Conservation (phyloP, 2,113 vertebrate species). For the Montifringilla adamsi region DNA sequence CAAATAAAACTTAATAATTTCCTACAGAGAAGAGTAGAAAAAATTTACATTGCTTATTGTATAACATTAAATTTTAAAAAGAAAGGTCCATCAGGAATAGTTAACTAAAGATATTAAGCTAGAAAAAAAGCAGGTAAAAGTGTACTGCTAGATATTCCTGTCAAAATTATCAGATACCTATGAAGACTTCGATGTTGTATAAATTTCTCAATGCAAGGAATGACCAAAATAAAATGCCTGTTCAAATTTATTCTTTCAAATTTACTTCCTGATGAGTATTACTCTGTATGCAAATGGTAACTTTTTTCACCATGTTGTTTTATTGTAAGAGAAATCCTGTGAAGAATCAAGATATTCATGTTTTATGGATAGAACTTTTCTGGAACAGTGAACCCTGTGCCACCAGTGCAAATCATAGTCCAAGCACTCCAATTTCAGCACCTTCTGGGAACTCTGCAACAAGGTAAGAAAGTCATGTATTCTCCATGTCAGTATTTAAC, state of each 20-base stretch:
- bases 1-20: neutral
- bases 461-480: neutral
- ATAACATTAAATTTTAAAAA: neutral
- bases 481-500: neutral
- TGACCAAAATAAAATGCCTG: neutral
- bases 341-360: neutral
- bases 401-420: neutral
- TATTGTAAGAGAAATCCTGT: neutral
- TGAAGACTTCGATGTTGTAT: accelerated
- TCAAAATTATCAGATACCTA: neutral
- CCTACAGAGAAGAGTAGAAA: neutral
- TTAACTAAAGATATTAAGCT: neutral
- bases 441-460: neutral
- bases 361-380: neutral
- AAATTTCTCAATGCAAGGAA: neutral
- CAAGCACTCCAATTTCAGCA: neutral
- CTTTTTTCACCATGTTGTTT: neutral
- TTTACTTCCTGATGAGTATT: neutral
- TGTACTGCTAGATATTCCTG: neutral
- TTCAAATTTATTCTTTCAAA: neutral
- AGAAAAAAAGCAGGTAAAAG: neutral
- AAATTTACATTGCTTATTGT: neutral
- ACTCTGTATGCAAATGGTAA: neutral
- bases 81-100: neutral
- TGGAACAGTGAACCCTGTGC: neutral